phyloP scores from a whole-genome alignment of 2,888 invertebrate genomes.

The Archips crataeganus region DNA sequence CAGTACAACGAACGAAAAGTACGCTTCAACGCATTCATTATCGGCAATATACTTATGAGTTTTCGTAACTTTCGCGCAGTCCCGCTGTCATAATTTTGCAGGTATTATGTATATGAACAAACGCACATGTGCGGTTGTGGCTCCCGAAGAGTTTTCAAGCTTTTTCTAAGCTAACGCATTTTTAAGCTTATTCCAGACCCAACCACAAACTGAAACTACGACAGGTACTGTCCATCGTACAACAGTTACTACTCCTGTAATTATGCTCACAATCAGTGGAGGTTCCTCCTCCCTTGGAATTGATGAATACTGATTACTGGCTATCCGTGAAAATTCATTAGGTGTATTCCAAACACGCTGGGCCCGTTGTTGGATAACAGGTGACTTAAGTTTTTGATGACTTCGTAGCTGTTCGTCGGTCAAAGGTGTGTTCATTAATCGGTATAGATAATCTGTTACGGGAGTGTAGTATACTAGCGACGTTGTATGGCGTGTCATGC shows the following conservation, averaged over 20 bases:
- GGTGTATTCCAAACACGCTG: too few relatives aligned
- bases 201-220: too few relatives aligned
- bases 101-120: too few relatives aligned
- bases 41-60: too few relatives aligned
- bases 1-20: too few relatives aligned
- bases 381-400: background rate
- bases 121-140: too few relatives aligned
- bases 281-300: background rate
- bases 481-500: slow-evolving; percentile 26
- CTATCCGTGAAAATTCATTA: background rate
- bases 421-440: slow-evolving; percentile 10
- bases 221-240: background rate
- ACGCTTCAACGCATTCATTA: too few relatives aligned
- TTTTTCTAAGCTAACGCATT: too few relatives aligned
- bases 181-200: too few relatives aligned
- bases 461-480: slow-evolving; percentile 34
- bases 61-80: too few relatives aligned
- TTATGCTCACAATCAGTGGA: background rate
- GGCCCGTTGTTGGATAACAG: background rate
- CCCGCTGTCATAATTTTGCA: too few relatives aligned
- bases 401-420: slow-evolving; percentile 12
- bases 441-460: slow-evolving; percentile 24
- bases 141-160: too few relatives aligned
- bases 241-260: background rate
- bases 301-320: background rate